Evolutionary conservation across 2,888 invertebrate species (phyloP).

Genomic region (Hirtodrosophila alboralis): DNA sequence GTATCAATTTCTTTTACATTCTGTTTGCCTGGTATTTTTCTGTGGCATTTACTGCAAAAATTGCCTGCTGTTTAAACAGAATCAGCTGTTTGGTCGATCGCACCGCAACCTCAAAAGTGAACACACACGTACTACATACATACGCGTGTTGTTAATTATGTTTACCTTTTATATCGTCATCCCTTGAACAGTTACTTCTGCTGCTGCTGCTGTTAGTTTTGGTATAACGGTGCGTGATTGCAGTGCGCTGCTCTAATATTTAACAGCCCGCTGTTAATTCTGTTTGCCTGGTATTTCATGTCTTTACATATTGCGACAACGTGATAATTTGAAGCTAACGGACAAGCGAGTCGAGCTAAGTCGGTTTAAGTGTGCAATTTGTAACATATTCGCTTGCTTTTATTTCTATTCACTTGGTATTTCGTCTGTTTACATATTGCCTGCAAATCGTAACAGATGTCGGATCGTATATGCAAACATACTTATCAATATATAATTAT

Average conservation of each 20-base stretch:
- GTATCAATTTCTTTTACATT: background rate
- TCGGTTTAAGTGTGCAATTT: background rate
- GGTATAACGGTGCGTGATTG: background rate
- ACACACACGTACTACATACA: too few relatives aligned
- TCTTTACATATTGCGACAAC: constrained; percentile 16
- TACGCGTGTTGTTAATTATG: too few relatives aligned
- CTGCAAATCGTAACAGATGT: background rate
- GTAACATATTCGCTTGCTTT: constrained; percentile 12
- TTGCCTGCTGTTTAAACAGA: too few relatives aligned
- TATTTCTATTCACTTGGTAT: constrained; percentile 11
- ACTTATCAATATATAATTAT: background rate
- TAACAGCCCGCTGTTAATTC: constrained; percentile 2
- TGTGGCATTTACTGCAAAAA: too few relatives aligned
- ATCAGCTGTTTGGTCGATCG: too few relatives aligned
- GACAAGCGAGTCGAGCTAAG: background rate
- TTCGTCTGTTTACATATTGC: constrained; percentile 13
- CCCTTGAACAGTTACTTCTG: background rate
- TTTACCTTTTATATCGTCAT: too few relatives aligned
- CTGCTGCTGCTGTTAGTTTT: constrained; percentile 1
- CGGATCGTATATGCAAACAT: too few relatives aligned
- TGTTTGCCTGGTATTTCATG: constrained; percentile 13
- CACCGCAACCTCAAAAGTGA: too few relatives aligned
- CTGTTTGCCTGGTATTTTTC: too few relatives aligned
- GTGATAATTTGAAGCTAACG: background rate
- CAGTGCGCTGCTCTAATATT: too few relatives aligned